Base-by-base conservation (phyloP, 2,888 invertebrate genomes). In the Epinotia brunnichana region DNA sequence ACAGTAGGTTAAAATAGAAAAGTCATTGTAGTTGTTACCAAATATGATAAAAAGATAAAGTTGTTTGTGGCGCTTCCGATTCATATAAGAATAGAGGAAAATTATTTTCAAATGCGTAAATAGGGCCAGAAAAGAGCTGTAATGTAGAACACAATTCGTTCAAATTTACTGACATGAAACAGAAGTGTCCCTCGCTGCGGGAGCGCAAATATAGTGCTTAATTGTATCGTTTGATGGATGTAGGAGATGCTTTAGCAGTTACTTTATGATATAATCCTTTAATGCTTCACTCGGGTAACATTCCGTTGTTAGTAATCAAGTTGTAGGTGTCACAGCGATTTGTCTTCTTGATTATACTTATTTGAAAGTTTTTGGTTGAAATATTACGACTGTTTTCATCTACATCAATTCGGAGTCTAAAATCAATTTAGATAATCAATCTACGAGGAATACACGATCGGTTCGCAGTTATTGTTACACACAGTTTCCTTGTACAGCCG, bases 121-220 rank as follows among this genome's bases (percentile, higher is more conserved):
- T 59, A 66, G 15, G 24, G 7, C 17, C n/a, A 39, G n/a, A 61
- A 19, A 15, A 51, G 29, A 19, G 41, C 60, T 17, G 21, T 41
- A 53, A 66, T 56, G 61, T 67, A 21, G 53, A 54, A 66, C 53
- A 53, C 67, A 72, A 62, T 72, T 72, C 48, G 54, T 72, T 67
- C 61, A 54, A 69, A 72, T 72, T 56, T 62, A 67, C 35, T 60
- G 19, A 67, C 60, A 61, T 67, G 60, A 67, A 71, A 61, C 71
- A 68, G 67, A 41, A 62, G 67, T 56, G 56, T 62, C 48, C 48
- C 56, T 68, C 56, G 54, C 61, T 53, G 21, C 41, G 59, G 64
- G 70, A 57, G 66, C 35, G 56, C 56, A 56, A 61, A 61, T 60
- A 51, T 64, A 51, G 17, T 48, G 57, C 21, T 44, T 44, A 59